Base-by-base conservation (phyloP, 2,113 vertebrate species). In the Pterophyllum scalare region DNA sequence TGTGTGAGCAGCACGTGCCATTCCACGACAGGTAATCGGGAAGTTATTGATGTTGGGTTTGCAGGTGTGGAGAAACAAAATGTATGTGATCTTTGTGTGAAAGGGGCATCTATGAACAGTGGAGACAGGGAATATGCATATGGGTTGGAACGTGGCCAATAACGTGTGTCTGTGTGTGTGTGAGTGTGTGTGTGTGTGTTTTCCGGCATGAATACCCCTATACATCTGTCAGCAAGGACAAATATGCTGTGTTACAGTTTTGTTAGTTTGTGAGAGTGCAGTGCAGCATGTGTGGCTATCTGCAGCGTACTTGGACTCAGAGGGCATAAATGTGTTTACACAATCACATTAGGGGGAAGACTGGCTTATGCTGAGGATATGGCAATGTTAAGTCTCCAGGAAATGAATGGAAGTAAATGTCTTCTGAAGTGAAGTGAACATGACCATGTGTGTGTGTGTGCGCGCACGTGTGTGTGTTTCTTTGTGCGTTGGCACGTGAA, bases 1-100 rank as follows among this genome's bases (percentile, higher is more conserved):
- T 82, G 56, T 70, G 46, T 60, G 79, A n/a, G 76, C 76, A 26
- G 79, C 92, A 92, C 86, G 90, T 92, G 92, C 57, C 84, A 33
- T 65, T 78, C 81, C 70, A 81, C 26, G 13, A 24, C 26, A 65
- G 31, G 52, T 20, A 77, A 86, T 56, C 31, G 59, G 67, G 5
- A 65, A 38, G 35, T 52, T 64, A 26, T 17, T 56, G 4, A 14
- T 72, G 19, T 54, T 75, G 61, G 14, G 20, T 70, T 12, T 88
- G 60, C n/a, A 40, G 64, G 59, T 87, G 74, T 61, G 40, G 19
- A 59, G 65, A 49, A 40, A 28, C 7, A 54, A 52, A 54, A 28
- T 14, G 12, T 9, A 14, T 24, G 46, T 24, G 35, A 2, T 22
- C 38, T 52, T 31, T 81, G 56, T 62, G 52, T 46, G 24, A 46